Conservation (phyloP, 23 tunicate species). For the Ciona savignyi region DNA sequence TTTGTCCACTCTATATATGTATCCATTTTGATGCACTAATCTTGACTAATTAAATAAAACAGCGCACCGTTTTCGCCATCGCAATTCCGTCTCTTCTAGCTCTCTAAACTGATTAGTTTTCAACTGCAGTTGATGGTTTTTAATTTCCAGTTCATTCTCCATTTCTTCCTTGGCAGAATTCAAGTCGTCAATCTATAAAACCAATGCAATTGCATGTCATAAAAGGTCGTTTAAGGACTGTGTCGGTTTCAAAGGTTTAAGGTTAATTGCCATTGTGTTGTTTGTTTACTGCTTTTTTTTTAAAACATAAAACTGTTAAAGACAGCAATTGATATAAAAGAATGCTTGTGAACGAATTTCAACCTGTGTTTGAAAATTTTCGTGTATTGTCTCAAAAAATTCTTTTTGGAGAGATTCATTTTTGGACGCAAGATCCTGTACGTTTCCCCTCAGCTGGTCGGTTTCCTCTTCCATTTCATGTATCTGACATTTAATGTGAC, state of each 20-base stretch:
- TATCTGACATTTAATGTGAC: constrained; percentile 15
- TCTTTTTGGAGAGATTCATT: constrained; percentile 28
- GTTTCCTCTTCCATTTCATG: constrained; percentile 67
- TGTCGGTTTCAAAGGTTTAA: too few species aligned
- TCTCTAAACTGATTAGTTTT: not conserved
- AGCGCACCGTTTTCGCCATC: not conserved
- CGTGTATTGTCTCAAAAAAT: constrained; percentile 28
- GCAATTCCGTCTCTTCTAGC: not conserved
- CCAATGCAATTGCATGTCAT: not conserved
- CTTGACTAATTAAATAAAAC: too few species aligned
- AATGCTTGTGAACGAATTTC: too few species aligned
- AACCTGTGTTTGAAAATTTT: constrained; percentile 49
- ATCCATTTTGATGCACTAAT: too few species aligned
- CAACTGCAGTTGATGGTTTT: not conserved
- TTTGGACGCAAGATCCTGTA: constrained; percentile 16
- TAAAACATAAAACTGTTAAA: too few species aligned
- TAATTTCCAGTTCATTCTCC: not conserved
- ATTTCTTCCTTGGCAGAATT: not conserved
- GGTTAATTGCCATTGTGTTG: too few species aligned
- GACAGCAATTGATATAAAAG: too few species aligned
- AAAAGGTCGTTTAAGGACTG: too few species aligned
- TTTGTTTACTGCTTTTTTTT: too few species aligned
- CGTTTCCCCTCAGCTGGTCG: constrained; percentile 22
- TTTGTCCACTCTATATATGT: too few species aligned
- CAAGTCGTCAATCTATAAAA: not conserved